phyloP scores from a whole-genome alignment of 1,140 invertebrate species.

The Steinernema khuongi region DNA sequence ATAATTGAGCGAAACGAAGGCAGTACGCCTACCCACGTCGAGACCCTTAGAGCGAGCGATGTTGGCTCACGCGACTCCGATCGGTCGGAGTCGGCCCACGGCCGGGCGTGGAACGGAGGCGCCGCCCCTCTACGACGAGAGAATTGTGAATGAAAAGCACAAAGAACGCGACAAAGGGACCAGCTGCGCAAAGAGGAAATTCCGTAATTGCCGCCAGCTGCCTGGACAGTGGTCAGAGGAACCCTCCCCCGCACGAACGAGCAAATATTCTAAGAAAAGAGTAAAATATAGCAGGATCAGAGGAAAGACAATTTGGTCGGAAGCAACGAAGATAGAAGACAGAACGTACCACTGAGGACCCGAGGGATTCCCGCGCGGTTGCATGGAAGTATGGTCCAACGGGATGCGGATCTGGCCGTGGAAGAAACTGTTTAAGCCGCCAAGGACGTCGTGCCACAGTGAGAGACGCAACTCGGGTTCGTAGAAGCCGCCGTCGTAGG shows the following conservation, averaged over 20 bases:
- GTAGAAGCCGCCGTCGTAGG: background rate
- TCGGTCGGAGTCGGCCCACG: background rate
- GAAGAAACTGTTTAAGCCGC: slow-evolving; percentile 38
- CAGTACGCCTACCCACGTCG: background rate
- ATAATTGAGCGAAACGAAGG: background rate
- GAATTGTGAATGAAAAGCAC: background rate
- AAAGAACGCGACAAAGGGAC: background rate
- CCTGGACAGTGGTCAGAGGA: background rate
- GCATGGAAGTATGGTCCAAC: background rate
- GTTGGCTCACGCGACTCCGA: no score
- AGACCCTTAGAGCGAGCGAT: no score
- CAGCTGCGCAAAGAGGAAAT: slow-evolving; percentile 10
- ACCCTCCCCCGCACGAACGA: background rate
- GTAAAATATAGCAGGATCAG: background rate
- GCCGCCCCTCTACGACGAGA: slow-evolving; percentile 5
- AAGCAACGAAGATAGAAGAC: background rate
- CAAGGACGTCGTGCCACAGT: slow-evolving; percentile 38
- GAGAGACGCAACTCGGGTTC: background rate
- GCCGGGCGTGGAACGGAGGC: background rate
- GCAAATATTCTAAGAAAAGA: background rate
- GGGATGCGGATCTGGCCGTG: slow-evolving; percentile 32
- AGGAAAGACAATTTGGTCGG: background rate
- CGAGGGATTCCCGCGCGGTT: background rate
- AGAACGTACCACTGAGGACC: background rate
- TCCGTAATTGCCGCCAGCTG: background rate